These are phyloP conservation scores for Zoanthus sociatus DNA, from an alignment of 92 coral and sea anemone genomes.

Conservation along the genomic window DNA sequence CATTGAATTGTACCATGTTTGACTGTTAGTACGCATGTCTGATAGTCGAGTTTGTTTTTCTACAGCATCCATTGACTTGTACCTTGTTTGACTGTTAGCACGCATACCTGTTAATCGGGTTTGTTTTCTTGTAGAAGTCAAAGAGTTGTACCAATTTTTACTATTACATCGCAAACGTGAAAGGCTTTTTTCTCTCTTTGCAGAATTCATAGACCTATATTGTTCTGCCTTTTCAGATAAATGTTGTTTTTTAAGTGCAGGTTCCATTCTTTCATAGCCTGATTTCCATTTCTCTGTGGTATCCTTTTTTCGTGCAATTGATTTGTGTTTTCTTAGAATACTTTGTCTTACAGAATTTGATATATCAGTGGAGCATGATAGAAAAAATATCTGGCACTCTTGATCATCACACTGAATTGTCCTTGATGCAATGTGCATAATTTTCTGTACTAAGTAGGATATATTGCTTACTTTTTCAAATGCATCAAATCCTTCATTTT, in stretches of 20 bases:
- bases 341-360: slow-evolving; percentile 37
- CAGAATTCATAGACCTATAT: slow-evolving; percentile 8
- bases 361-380: slow-evolving; percentile 25
- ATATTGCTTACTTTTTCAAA: slow-evolving; percentile 52
- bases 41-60: neutral
- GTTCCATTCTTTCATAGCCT: slow-evolving; percentile 49
- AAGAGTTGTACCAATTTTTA: slow-evolving; percentile 15
- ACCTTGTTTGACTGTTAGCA: neutral
- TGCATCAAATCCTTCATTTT: slow-evolving; percentile 24
- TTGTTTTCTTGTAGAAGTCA: slow-evolving; percentile 19
- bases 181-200: slow-evolving; percentile 28
- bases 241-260: slow-evolving; percentile 27
- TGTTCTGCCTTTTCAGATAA: slow-evolving; percentile 41
- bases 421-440: slow-evolving; percentile 23
- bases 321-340: slow-evolving; percentile 44
- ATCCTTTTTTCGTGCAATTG: slow-evolving; percentile 37
- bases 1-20: no score
- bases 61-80: slow-evolving; percentile 5
- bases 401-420: slow-evolving; percentile 22
- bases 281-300: slow-evolving; percentile 27
- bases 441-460: slow-evolving; percentile 19
- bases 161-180: slow-evolving; percentile 5
- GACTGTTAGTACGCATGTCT: no score
- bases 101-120: no score
- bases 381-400: slow-evolving; percentile 39